Conservation (phyloP, 2,888 invertebrate genomes). For the Plebejus argus region DNA sequence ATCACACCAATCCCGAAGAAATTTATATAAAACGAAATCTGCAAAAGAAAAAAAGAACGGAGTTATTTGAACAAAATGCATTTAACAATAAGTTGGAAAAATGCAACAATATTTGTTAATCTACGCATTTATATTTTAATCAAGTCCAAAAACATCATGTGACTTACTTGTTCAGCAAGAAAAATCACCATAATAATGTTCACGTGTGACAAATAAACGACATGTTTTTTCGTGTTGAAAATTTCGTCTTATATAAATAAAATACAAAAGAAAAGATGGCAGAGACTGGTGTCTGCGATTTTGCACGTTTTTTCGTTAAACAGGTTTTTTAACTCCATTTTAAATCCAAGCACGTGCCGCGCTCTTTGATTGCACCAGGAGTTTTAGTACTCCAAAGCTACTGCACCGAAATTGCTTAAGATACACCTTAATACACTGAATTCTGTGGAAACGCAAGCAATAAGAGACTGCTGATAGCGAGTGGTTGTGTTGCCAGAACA, state of each 20-base stretch:
- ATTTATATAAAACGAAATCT: conserved; percentile 32
- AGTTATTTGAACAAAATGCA: neutral
- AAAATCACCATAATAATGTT: neutral
- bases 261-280: conserved; percentile 21
- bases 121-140: neutral
- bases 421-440: conserved; percentile 30
- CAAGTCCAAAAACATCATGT: neutral
- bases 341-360: conserved; percentile 32
- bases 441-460: conserved; percentile 27
- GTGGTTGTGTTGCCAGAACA: conserved; percentile 14
- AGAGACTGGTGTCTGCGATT: conserved; percentile 29
- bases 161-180: neutral
- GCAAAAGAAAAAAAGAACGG: neutral
- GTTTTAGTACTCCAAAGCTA: conserved; percentile 31
- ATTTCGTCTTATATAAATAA: conserved; percentile 19
- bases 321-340: conserved; percentile 28
- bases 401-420: conserved; percentile 35
- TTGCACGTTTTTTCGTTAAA: conserved; percentile 31
- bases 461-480: conserved; percentile 17
- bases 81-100: neutral
- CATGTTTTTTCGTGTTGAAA: conserved; percentile 23
- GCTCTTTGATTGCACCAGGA: conserved; percentile 34
- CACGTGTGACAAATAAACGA: neutral
- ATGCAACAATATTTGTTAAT: neutral
- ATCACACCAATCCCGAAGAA: conserved; percentile 52